Evolutionary conservation across 1,140 invertebrate genomes (phyloP).

Genomic region (Phymastichus coffea): DNA sequence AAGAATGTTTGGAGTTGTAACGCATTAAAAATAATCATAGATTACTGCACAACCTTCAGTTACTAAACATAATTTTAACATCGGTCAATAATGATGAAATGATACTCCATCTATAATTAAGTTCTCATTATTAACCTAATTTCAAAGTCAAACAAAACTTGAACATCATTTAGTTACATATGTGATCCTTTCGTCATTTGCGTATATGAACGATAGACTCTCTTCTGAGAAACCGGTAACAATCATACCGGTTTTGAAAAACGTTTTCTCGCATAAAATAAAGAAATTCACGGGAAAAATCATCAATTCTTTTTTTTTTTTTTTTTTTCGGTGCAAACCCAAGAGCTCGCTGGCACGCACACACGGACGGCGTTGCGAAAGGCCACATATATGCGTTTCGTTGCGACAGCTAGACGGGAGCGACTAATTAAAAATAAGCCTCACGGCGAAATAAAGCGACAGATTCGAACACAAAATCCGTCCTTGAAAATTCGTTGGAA

Average conservation of each 20-base stretch:
- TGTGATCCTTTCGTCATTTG: too few relatives aligned
- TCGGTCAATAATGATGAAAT: too few relatives aligned
- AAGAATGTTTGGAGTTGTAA: too few relatives aligned
- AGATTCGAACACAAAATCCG: not conserved
- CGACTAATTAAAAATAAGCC: conserved; percentile 19
- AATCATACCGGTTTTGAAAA: too few relatives aligned
- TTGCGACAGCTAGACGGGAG: conserved; percentile 14
- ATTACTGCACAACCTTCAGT: too few relatives aligned
- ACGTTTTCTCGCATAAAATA: too few relatives aligned
- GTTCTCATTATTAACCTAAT: not conserved
- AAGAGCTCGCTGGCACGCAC: not conserved
- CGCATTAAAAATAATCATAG: too few relatives aligned
- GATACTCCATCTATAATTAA: too few relatives aligned
- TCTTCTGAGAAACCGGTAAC: too few relatives aligned
- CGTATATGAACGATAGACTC: too few relatives aligned
- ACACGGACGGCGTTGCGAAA: conserved; percentile 3
- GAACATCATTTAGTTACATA: not conserved
- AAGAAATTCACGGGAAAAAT: not conserved
- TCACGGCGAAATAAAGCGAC: not conserved
- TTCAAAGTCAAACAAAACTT: conserved; percentile 7
- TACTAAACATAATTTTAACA: too few relatives aligned
- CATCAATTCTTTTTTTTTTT: not conserved
- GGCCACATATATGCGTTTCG: conserved; percentile 5
- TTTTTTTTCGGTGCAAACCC: not conserved
- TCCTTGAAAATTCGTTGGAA: conserved; percentile 11